Conservation (phyloP, 1,140 invertebrate species). For the Protaetia brevitarsis region DNA sequence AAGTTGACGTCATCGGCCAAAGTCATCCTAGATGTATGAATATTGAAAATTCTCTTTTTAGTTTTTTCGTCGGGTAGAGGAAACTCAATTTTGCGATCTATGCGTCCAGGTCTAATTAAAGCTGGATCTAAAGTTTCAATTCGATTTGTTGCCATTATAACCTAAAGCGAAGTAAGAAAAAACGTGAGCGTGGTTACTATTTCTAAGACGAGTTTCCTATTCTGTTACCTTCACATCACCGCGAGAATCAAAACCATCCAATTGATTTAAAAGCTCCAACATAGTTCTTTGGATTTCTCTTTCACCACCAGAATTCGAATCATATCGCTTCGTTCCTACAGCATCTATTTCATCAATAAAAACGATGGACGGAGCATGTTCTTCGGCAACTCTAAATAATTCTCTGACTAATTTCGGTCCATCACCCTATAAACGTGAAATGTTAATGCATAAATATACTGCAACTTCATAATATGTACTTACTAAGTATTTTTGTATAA, state of each 20-base stretch:
- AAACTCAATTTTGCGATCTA: slow-evolving; percentile 99
- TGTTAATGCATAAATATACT: no score
- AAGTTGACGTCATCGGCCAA: slow-evolving; percentile 96
- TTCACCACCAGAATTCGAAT: slow-evolving; percentile 99
- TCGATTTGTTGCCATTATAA: slow-evolving; percentile 99
- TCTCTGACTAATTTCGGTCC: slow-evolving; percentile 98
- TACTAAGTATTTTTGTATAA: slow-evolving; percentile 96
- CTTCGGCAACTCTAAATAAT: slow-evolving; percentile 96
- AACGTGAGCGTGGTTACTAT: no score
- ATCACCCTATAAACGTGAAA: slow-evolving; percentile 70
- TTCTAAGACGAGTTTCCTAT: not conserved
- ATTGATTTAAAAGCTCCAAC: slow-evolving; percentile 97
- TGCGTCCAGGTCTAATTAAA: slow-evolving; percentile 96
- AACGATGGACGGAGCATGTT: slow-evolving; percentile 99
- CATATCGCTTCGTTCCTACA: slow-evolving; percentile 98
- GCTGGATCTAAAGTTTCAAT: slow-evolving; percentile 99
- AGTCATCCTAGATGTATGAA: slow-evolving; percentile 98
- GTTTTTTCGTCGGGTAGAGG: slow-evolving; percentile 99
- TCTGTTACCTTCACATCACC: slow-evolving; percentile 85
- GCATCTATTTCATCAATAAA: slow-evolving; percentile 99
- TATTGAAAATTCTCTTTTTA: slow-evolving; percentile 95
- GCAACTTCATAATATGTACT: not conserved
- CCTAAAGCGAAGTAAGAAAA: slow-evolving; percentile 55
- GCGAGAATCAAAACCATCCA: slow-evolving; percentile 97
- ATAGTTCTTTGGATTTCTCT: slow-evolving; percentile 99